Evolutionary conservation across 2,888 invertebrate species (phyloP).

Genomic region (Orgyia antiqua): DNA sequence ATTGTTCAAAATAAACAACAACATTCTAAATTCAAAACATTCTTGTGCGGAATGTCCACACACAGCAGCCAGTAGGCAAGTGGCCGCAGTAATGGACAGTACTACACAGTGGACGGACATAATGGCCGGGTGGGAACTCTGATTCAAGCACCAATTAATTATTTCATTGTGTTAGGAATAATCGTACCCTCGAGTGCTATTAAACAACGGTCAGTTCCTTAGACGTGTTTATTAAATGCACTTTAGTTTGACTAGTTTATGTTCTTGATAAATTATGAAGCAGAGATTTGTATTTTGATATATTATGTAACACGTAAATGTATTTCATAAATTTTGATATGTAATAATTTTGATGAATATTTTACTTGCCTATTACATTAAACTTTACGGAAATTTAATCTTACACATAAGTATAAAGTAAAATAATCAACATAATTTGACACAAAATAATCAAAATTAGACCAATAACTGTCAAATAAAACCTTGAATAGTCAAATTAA

Average conservation of each 20-base stretch:
- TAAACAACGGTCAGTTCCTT: slow-evolving; percentile 73
- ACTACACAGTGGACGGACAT: slow-evolving; percentile 43
- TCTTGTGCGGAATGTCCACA: slow-evolving; percentile 39
- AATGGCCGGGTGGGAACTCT: slow-evolving; percentile 53
- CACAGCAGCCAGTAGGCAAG: slow-evolving; percentile 52
- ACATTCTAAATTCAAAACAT: slow-evolving; percentile 39
- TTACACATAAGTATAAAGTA: too few relatives aligned
- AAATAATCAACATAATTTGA: too few relatives aligned
- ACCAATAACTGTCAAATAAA: too few relatives aligned
- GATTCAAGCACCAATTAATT: slow-evolving; percentile 74
- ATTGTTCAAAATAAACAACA: slow-evolving; percentile 11
- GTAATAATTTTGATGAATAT: neutral
- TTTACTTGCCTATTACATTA: too few relatives aligned
- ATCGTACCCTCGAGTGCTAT: slow-evolving; percentile 61
- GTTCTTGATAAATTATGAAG: slow-evolving; percentile 23
- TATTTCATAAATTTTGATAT: neutral
- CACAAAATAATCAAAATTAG: too few relatives aligned
- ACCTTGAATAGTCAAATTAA: too few relatives aligned
- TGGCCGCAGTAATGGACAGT: slow-evolving; percentile 58
- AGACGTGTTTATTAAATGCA: slow-evolving; percentile 67
- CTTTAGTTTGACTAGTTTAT: slow-evolving; percentile 49
- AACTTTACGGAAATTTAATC: too few relatives aligned
- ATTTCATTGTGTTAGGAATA: slow-evolving; percentile 65
- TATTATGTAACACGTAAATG: neutral
- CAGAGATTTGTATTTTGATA: slow-evolving; percentile 18